Base-by-base conservation (phyloP, 2,113 vertebrate species). In the Pelecanoides urinatrix region DNA sequence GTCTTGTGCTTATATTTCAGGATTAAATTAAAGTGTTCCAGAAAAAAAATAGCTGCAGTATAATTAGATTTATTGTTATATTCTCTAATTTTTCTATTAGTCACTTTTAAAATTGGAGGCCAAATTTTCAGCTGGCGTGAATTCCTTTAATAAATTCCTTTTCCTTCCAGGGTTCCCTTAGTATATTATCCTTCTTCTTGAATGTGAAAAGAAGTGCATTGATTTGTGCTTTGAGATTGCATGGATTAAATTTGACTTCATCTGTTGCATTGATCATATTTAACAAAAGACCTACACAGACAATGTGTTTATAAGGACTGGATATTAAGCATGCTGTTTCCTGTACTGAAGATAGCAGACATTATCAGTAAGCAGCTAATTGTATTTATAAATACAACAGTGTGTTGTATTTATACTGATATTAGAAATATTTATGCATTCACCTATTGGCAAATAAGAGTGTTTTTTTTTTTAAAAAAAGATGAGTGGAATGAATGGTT, bases 351-450 rank as follows among this genome's bases (percentile, higher is more conserved):
- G 73, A 27, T 61, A 82, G 44, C 25, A 91, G 40, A 49, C 58
- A 7, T 68, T 56, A 27, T 75, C 73, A 42, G 49, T 90, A 62
- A 81, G 72, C 36, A 85, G 70, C 12, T 80, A 78, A 21, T 62
- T 82, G 25, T 29, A 47, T 75, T 88, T 95, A 40, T 40, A 40
- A 40, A 40, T 40, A 40, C 40, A 88, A 59, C 16, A 68, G 11
- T 52, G 10, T 61, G 36, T 68, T 94, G 8, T 92, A 42, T 74
- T 87, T 90, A 78, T 88, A 45, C 10, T 0, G 0, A n/a, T 86
- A 45, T 56, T 81, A 56, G 76, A 89, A 95, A 90, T 80, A 88
- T 90, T 93, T 90, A 72, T 70, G 52, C 40, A 87, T 86, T 30
- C 53, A 87, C 7, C 50, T 58, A 58, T 79, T 88, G 66, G 49